These are phyloP conservation scores for Drosophila nr. perissopoda DNA, from an alignment of 2,888 invertebrate species.

Conservation along the genomic window DNA sequence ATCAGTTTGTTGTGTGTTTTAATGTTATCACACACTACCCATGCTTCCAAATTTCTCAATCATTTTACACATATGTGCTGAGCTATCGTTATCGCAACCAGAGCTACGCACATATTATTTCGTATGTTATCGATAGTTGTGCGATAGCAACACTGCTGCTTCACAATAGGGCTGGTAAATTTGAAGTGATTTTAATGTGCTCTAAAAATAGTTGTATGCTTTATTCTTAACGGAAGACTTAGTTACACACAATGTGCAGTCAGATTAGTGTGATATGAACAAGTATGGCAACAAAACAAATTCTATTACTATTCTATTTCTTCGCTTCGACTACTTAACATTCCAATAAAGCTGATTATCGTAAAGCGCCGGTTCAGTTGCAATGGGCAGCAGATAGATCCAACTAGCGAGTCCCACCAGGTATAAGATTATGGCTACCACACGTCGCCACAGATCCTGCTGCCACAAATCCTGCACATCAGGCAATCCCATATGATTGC, in stretches of 20 bases:
- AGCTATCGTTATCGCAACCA: constrained; percentile 33
- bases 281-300: constrained; percentile 60
- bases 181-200: not conserved
- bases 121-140: constrained; percentile 22
- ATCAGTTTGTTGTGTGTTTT: constrained; percentile 51
- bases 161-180: constrained; percentile 3
- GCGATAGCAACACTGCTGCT: not conserved
- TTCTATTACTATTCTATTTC: too few relatives aligned
- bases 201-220: constrained; percentile 21
- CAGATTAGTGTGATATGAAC: constrained; percentile 49
- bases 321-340: constrained; percentile 10
- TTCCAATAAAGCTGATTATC: constrained; percentile 88
- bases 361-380: constrained; percentile 90
- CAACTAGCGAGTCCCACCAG: constrained; percentile 91
- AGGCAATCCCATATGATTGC: constrained; percentile 98
- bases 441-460: constrained; percentile 86
- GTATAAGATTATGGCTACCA: constrained; percentile 89
- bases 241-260: constrained; percentile 34
- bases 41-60: constrained; percentile 39
- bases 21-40: constrained; percentile 54
- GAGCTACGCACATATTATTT: not conserved
- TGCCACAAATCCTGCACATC: constrained; percentile 91
- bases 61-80: constrained; percentile 40
- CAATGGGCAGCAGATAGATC: constrained; percentile 90
- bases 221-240: constrained; percentile 60